phyloP scores from a whole-genome alignment of 2,113 vertebrate species.

The Pseudorectes ferrugineus region DNA sequence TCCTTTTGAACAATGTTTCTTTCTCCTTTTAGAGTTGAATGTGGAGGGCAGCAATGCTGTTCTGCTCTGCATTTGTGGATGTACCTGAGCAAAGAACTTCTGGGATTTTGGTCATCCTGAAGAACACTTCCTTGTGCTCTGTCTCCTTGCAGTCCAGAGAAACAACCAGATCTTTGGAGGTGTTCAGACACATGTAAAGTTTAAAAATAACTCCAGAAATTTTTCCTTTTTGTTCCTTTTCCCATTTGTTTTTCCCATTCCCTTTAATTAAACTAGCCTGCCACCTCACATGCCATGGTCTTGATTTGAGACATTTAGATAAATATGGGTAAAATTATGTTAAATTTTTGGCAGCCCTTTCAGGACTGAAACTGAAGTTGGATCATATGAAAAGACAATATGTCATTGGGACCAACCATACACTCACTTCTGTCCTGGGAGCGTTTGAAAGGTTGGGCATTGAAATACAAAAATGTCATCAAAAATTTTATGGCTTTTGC shows the following conservation, averaged over 20 bases:
- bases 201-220: neutral
- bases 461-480: neutral
- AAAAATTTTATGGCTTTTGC: neutral
- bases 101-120: neutral
- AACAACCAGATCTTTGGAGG: neutral
- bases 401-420: neutral
- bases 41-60: rapidly evolving
- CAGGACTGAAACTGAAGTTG: neutral
- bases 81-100: neutral
- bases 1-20: neutral
- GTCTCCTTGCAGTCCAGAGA: neutral
- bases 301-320: neutral
- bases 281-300: neutral
- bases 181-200: neutral
- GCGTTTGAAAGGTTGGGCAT: neutral
- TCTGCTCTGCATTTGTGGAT: neutral
- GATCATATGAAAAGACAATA: neutral
- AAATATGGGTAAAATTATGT: neutral
- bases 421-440: neutral
- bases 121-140: neutral
- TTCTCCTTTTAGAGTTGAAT: neutral
- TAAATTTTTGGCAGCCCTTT: neutral
- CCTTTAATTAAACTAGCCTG: neutral
- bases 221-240: neutral
- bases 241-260: neutral